phyloP scores from a whole-genome alignment of 2,113 vertebrate species.

The Pan paniscus region DNA sequence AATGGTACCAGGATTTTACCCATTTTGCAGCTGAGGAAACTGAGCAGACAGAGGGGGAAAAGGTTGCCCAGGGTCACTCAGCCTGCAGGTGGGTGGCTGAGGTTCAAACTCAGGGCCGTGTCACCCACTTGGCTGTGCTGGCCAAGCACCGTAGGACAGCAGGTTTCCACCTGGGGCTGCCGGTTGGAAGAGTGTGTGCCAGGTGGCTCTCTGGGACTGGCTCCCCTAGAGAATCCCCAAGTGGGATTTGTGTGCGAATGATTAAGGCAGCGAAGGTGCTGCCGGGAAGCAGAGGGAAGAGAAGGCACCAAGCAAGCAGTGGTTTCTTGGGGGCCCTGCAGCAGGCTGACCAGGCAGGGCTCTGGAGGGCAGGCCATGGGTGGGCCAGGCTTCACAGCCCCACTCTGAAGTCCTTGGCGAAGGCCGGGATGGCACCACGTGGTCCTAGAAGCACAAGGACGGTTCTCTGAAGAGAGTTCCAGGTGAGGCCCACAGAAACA shows the following conservation, averaged over 20 bases:
- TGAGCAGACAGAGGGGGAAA: not conserved
- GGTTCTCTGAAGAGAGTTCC: not conserved
- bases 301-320: not conserved
- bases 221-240: not conserved
- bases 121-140: not conserved
- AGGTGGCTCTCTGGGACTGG: not conserved
- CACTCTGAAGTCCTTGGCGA: accelerated
- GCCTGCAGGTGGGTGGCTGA: not conserved
- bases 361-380: accelerated
- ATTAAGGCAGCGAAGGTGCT: too few species aligned
- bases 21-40: not conserved
- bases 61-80: not conserved
- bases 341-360: accelerated
- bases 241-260: not conserved
- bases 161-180: too few species aligned
- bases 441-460: not conserved
- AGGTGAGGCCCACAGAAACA: accelerated
- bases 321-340: not conserved
- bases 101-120: accelerated
- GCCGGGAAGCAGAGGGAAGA: not conserved
- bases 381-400: accelerated
- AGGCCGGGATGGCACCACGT: accelerated
- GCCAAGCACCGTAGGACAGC: accelerated
- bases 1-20: not conserved
- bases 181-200: not conserved